Conservation (phyloP, 2,888 invertebrate species). For the Peribatodes rhomboidaria region DNA sequence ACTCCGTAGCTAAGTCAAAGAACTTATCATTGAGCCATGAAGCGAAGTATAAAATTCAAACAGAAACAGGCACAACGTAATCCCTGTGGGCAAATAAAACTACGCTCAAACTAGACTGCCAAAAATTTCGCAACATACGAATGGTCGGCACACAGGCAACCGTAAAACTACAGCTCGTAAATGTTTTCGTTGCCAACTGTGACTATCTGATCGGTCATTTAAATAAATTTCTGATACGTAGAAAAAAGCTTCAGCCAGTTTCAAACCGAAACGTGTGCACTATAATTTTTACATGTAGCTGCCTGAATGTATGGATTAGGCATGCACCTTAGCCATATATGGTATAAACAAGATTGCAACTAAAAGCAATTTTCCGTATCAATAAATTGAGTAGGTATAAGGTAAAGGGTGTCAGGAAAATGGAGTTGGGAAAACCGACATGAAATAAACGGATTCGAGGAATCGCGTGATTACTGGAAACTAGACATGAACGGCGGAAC, state of each 20-base stretch:
- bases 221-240: constrained; percentile 9
- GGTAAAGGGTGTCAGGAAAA: constrained; percentile 26
- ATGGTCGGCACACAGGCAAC: constrained; percentile 1
- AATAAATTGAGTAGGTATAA: constrained; percentile 38
- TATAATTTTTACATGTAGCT: too few relatives aligned
- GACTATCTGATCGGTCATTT: constrained; percentile 23
- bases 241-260: constrained; percentile 8
- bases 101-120: constrained; percentile 26
- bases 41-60: constrained; percentile 16
- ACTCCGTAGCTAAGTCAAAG: constrained; percentile 5
- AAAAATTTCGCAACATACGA: constrained; percentile 21
- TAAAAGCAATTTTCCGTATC: constrained; percentile 41
- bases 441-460: constrained; percentile 20
- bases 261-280: background rate
- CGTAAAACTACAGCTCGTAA: constrained; percentile 28
- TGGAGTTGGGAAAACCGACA: constrained; percentile 25
- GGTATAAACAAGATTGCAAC: constrained; percentile 10
- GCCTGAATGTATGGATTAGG: background rate
- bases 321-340: background rate
- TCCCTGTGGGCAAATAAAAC: constrained; percentile 31
- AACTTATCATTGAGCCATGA: background rate
- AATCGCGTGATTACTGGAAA: constrained; percentile 34
- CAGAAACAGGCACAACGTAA: constrained; percentile 8
- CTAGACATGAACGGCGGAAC: constrained; percentile 19
- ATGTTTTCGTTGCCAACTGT: constrained; percentile 25